Evolutionary conservation across 92 coral and sea anemone species (phyloP).

Genomic region (Epizoanthus stellaris): DNA sequence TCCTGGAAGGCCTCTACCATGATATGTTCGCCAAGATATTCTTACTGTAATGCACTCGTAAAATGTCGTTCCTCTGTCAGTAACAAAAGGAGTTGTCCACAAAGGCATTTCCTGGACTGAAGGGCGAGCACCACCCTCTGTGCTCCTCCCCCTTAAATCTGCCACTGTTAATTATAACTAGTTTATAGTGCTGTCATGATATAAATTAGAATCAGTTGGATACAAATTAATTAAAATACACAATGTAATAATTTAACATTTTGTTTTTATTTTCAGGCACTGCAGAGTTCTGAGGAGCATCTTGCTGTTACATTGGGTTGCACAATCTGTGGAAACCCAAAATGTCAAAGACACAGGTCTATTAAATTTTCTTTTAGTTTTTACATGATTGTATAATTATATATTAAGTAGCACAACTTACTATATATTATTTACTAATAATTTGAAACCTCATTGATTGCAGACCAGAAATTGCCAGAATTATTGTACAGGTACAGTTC

Average conservation of each 20-base stretch:
- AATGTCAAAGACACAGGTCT: constrained; percentile 97
- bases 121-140: too few relatives aligned
- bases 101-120: too few relatives aligned
- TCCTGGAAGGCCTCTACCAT: too few relatives aligned
- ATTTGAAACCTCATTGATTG: neutral
- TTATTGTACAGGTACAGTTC: constrained; percentile 62
- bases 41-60: too few relatives aligned
- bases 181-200: too few relatives aligned
- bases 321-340: constrained; percentile 86
- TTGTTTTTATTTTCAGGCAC: neutral
- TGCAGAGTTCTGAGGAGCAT: constrained; percentile 49
- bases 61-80: too few relatives aligned
- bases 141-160: too few relatives aligned
- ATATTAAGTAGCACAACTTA: neutral
- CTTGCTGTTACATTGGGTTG: constrained; percentile 57
- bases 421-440: neutral
- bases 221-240: neutral
- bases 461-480: constrained; percentile 93
- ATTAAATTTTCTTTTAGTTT: neutral
- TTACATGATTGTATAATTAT: neutral
- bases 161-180: too few relatives aligned
- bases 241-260: too few relatives aligned
- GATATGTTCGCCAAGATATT: too few relatives aligned
- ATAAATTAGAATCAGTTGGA: too few relatives aligned
- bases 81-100: too few relatives aligned